Evolutionary conservation across 1,140 invertebrate species (phyloP).

Genomic region (Cotesia glomerata): DNA sequence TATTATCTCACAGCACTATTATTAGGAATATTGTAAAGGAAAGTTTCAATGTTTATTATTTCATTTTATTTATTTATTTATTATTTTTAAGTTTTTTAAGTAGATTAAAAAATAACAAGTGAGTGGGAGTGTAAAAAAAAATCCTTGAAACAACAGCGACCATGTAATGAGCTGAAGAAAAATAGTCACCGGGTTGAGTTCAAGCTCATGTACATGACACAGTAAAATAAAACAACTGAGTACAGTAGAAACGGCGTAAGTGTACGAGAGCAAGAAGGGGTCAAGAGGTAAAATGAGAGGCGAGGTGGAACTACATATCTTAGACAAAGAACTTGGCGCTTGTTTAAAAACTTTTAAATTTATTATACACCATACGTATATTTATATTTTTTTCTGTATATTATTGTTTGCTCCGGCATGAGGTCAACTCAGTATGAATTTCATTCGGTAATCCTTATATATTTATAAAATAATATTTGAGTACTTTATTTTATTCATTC

Average conservation of each 20-base stretch:
- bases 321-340: conserved; percentile 27
- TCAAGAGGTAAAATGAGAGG: conserved; percentile 6
- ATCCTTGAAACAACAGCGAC: not conserved
- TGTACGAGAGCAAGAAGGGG: not conserved
- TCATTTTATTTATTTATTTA: too few species aligned
- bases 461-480: too few species aligned
- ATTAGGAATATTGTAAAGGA: too few species aligned
- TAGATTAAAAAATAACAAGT: too few species aligned
- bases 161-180: not conserved
- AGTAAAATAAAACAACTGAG: not conserved
- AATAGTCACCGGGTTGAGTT: not conserved
- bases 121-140: not conserved
- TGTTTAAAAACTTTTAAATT: conserved; percentile 12
- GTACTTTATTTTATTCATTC: too few species aligned
- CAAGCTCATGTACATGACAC: not conserved
- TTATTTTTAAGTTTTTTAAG: too few species aligned
- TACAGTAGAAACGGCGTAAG: not conserved
- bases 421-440: not conserved
- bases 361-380: too few species aligned
- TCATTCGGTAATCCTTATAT: too few species aligned
- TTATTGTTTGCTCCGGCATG: not conserved
- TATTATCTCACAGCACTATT: too few species aligned
- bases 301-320: not conserved
- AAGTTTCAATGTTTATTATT: too few species aligned
- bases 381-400: too few species aligned